phyloP scores from a whole-genome alignment of 2,888 invertebrate species.

The Cerastis leucographa region DNA sequence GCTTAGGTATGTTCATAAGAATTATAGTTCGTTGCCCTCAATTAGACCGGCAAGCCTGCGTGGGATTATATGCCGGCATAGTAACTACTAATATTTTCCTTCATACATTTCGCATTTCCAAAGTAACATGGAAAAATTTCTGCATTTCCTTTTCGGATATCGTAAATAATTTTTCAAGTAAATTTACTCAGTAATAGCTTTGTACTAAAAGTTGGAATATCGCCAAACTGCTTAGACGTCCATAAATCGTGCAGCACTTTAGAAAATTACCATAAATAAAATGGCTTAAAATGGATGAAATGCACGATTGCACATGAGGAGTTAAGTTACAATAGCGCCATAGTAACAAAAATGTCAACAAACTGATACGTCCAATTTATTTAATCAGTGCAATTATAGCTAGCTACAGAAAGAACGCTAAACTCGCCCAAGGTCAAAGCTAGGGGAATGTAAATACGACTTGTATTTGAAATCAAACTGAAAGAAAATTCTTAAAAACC shows the following conservation, averaged over 20 bases:
- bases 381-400: slow-evolving; percentile 16
- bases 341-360: slow-evolving; percentile 42
- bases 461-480: slow-evolving; percentile 7
- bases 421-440: slow-evolving; percentile 21
- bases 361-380: slow-evolving; percentile 22
- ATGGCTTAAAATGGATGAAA: background rate
- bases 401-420: background rate
- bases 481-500: background rate
- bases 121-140: background rate
- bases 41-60: slow-evolving; percentile 26
- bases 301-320: slow-evolving; percentile 8
- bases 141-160: slow-evolving; percentile 1
- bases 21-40: slow-evolving; percentile 46
- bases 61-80: background rate
- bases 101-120: slow-evolving; percentile 1
- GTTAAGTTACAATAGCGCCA: background rate
- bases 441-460: background rate
- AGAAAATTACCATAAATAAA: slow-evolving; percentile 38
- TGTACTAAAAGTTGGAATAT: slow-evolving; percentile 39
- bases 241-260: slow-evolving; percentile 28
- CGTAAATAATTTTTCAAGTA: slow-evolving; percentile 21
- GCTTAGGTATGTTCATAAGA: slow-evolving; percentile 14
- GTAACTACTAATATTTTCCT: background rate
- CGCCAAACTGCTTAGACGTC: slow-evolving; percentile 32
- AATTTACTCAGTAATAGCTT: slow-evolving; percentile 19